Base-by-base conservation (phyloP, 2,797 vertebrate species). In the Lacerta agilis region DNA sequence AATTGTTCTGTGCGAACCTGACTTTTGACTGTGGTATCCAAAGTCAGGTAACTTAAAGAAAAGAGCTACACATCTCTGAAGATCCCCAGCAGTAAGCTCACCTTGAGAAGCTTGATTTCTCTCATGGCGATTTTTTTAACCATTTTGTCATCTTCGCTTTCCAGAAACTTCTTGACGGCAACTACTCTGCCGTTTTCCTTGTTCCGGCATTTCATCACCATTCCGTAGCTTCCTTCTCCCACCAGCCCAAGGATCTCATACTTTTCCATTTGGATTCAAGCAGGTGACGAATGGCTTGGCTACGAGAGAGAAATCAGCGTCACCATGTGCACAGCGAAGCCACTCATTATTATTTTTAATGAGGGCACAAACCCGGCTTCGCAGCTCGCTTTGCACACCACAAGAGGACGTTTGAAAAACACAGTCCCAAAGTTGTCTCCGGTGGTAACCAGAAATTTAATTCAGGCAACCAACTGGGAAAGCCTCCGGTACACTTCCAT, bases 41-140 rank as follows among this genome's bases (percentile, higher is more conserved):
- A 5, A 72, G 43, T 13, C 10, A 17, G n/a, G 27, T 13, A 55
- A 1, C 25, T 71, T 18, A 41, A 41, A 36, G 41, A 4, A 43
- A 33, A 33, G 5, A 15, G 10, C 36, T 36, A 38, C 41, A 10
- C 17, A 41, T 72, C 45, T 11, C 66, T n/a, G 8, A 17, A 71
- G 71, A 11, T 45, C 11, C 41, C 38, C 43, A 86, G 0, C 2
- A 23, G 11, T 73, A 69, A 90, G 91, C 92, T 89, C 92, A 98
- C 98, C 97, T 97, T 97, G 79, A 98, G 96, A 93, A 98, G 95
- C 91, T 96, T 97, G 94, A 98, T 97, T 96, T 98, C 98, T 91
- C 98, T 92, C 93, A 96, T 96, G 15, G 97, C 98, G 45, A 98
- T 98, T 95, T 98, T 98, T 95, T 97, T 98, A 94, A 98, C 98